Conservation (phyloP, 2,113 vertebrate genomes). For the Glaucomys volans region DNA sequence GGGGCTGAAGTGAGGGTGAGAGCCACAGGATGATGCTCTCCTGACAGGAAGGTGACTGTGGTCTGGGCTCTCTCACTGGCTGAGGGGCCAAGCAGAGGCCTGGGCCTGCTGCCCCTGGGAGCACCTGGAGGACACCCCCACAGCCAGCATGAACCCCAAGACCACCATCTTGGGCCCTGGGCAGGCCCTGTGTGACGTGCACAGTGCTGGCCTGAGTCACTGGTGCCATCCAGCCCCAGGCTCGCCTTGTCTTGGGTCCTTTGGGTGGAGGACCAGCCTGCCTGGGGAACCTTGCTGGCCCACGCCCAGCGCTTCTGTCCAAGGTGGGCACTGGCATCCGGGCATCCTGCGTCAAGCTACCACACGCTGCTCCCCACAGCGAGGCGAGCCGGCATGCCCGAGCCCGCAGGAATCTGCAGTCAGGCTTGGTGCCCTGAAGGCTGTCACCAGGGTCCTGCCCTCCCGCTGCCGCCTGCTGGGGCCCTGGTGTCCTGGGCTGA, state of each 20-base stretch:
- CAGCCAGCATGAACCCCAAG: neutral
- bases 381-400: neutral
- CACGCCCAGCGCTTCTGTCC: too few species aligned
- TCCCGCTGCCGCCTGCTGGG: too few species aligned
- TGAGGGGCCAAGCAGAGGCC: neutral
- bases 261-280: neutral
- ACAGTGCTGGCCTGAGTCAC: neutral
- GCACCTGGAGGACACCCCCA: neutral
- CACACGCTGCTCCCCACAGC: too few species aligned
- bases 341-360: too few species aligned
- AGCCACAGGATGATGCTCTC: too few species aligned
- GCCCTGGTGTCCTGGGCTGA: neutral
- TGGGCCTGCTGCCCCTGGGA: neutral
- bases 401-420: neutral
- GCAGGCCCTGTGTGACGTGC: too few species aligned
- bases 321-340: too few species aligned
- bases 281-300: neutral
- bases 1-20: neutral
- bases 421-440: neutral
- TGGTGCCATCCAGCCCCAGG: accelerated
- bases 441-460: neutral
- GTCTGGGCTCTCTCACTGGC: neutral
- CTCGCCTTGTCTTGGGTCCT: neutral
- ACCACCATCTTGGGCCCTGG: too few species aligned
- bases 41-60: neutral